Evolutionary conservation across 2,113 vertebrate species (phyloP), one percentile per base, ranked within the genome.

Genomic region (Periophthalmus modestus): DNA sequence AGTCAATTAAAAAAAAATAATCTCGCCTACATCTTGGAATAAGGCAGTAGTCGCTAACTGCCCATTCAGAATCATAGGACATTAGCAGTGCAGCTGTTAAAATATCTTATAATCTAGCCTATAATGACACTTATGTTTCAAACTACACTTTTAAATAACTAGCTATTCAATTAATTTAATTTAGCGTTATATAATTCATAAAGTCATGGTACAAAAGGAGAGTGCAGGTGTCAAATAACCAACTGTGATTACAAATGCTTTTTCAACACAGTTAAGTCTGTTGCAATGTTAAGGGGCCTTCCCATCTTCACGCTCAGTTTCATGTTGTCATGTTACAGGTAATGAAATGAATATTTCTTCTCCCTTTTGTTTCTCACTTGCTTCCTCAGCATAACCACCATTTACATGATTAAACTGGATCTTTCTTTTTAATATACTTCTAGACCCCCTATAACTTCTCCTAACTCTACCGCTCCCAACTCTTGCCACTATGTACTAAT

Each of bases 281-380:
- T 16, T 33, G 28, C 1, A 24, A 70, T 67, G n/a, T 10, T 36
- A 6, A 43, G 81, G 74, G 58, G 66, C 57, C 74, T 81, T 57
- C 67, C 66, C 43, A 39, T n/a, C 58, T 13, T 75, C 43, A 73
- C 43, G 16, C 50, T 66, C 39, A 48, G 21, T 36, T 59, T 18
- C 50, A 52, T 69, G 75, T 67, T 80, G 85, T 93, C 89, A 78
- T 69, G 71, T 93, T 91, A 84, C 88, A 87, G 71, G 87, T 89
- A 91, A 91, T 71, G 67, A 82, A 83, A 92, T 39, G 39, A 39
- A 9, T 5, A 39, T 39, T 39, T 39, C 39, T 43, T 43, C 7
- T 43, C 39, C 39, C 39, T 43, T 43, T 43, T 43, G 39, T 43
- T 43, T 43, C 39, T 43, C 39, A 43, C 39, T 43, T 43, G 39